Evolutionary conservation across 1,140 invertebrate genomes (phyloP), one percentile per base, ranked within the genome.

Genomic region (Periplaneta americana): DNA sequence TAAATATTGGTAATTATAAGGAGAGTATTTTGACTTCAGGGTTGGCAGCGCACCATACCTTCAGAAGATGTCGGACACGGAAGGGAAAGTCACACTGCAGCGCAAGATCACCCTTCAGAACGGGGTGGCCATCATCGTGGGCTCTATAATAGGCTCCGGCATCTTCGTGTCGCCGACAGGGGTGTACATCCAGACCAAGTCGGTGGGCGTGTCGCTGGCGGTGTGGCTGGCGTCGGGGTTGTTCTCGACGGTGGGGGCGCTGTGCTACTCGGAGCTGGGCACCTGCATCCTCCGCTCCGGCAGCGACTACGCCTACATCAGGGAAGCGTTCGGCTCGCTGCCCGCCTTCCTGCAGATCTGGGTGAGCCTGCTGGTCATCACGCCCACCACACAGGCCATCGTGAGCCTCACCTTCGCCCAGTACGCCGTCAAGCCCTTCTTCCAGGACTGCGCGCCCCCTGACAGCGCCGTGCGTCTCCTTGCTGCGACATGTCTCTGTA

Each of bases 221-320:
- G 92, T 96, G 85, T 96, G 95, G 94, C 89, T 91, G 0, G 84
- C 92, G 0, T 95, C 93, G 34, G 95, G 95, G n/a, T 85, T 95
- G 10, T 91, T 96, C 82, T 96, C 94, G 8, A 93, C 93, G 11
- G 87, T 96, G 78, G 95, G 95, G 15, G 94, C 94, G 0, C 88
- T 96, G 1, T 97, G 95, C 86, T 97, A 96, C 86, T 95, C 95
- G 0, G 96, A 98, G 88, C 90, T 98, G 79, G 95, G 95, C n/a
- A 95, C 94, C 0, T 93, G 94, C 75, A 95, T 97, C 84, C 92
- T 89, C 1, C 90, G 95, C 85, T 96, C 96, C 6, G 96, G 96
- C 32, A 96, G 95, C 74, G 96, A 97, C 87, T 97, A 97, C 88
- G 95, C 95, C 5, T 97, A 97, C 87, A 94, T 97, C 74, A 92